Evolutionary conservation across 2,888 invertebrate species (phyloP), one percentile per base, ranked within the genome.

Genomic region (Lasius fuliginosus): DNA sequence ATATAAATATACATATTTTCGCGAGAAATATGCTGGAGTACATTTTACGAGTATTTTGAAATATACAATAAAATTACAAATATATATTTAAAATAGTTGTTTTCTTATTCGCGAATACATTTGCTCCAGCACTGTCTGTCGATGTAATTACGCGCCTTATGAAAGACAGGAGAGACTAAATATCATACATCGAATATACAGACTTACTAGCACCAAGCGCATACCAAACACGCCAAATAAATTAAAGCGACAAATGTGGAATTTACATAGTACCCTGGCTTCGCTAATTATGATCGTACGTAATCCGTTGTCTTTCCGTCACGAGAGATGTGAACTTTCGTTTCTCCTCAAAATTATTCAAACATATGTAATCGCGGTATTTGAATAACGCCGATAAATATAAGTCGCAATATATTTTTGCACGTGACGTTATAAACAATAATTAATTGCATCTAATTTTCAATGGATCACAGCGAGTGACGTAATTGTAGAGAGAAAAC

Each of bases 161-260:
- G 33, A 56, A 56, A 77, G 73, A 79, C 90, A 87, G 81, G 83
- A 87, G 89, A 89, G 40, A 74, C 90, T 82, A 89, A 89, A 85
- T 67, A 84, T 68, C 11, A 42, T 68, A 33, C 42, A 89, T 30
- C 56, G 40, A 79, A 65, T 82, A 65, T 82, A 53, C 53, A 62
- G 85, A 77, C 82, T 83, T 65, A 82, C 71, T 90, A 89, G 89
- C 89, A 89, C 89, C 89, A 73, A 86, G 82, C 69, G 82, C 75
- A 68, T 65, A 82, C 67, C 60, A 81, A 77, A 74, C 60, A 82
- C 68, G 77, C 75, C 36, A 36, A 85, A 90, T 90, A 90, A 89
- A 85, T 89, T 86, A 86, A 64, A 83, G 85, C 40, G 58, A 86
- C 60, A 33, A 53, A 53, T 23, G 64, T 83, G 79, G 81, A 85